Evolutionary conservation across 2,888 invertebrate genomes (phyloP).

Genomic region (Tetanocera ferruginea): DNA sequence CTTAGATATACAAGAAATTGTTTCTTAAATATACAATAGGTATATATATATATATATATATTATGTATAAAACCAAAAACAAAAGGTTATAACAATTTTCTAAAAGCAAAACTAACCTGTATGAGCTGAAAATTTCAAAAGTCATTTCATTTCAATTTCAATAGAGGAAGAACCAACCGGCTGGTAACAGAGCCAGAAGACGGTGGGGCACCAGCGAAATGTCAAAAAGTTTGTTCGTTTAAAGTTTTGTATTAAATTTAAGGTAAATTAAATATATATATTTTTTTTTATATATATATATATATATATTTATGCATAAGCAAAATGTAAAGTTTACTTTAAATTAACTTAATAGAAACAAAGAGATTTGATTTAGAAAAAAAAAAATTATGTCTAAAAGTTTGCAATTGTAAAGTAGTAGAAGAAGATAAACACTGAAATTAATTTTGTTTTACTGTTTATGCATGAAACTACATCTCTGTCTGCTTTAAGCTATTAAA

Average conservation of each 20-base stretch:
- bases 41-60: no score
- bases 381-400: background rate
- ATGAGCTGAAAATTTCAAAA: constrained; percentile 62
- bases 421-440: no score
- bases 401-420: no score
- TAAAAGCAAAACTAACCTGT: constrained; percentile 50
- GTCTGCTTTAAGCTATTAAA: constrained; percentile 31
- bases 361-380: background rate
- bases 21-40: no score
- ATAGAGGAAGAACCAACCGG: constrained; percentile 1
- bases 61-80: constrained; percentile 23
- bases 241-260: background rate
- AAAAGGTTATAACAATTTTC: constrained; percentile 25
- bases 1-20: no score
- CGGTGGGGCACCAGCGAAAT: constrained; percentile 23
- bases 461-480: constrained; percentile 32
- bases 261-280: no score
- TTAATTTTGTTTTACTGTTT: constrained; percentile 2
- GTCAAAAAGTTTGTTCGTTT: constrained; percentile 15
- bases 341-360: background rate
- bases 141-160: constrained; percentile 26
- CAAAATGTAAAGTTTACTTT: background rate
- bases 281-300: background rate
- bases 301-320: background rate
- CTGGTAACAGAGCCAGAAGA: background rate